Evolutionary conservation across 2,113 vertebrate species (phyloP).

Genomic region (Zosterops hypoxanthus): DNA sequence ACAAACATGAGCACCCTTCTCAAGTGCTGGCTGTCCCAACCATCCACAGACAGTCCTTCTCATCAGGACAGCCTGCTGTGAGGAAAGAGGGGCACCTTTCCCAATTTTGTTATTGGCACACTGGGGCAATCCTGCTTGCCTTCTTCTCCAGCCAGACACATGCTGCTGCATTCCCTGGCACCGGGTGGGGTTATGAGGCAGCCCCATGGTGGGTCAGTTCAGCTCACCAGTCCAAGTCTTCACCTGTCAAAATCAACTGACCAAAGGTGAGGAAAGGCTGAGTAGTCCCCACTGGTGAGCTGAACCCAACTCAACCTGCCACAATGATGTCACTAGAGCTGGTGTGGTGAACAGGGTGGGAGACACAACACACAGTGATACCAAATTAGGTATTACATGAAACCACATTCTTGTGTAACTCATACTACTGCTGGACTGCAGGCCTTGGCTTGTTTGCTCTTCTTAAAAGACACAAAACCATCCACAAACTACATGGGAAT

Average conservation of each 20-base stretch:
- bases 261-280: not conserved
- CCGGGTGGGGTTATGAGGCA: not conserved
- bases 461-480: not conserved
- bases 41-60: not conserved
- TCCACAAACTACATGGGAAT: not conserved
- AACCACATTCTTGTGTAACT: not conserved
- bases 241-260: not conserved
- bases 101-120: not conserved
- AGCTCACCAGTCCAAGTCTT: not conserved
- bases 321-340: not conserved
- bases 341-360: not conserved
- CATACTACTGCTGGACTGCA: not conserved
- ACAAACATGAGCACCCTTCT: not conserved
- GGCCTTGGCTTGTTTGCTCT: not conserved
- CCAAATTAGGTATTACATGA: not conserved
- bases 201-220: not conserved
- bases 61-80: not conserved
- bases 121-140: not conserved
- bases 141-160: not conserved
- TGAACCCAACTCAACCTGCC: not conserved
- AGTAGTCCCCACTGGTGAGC: not conserved
- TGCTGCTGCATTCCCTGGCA: not conserved
- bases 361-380: not conserved
- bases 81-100: not conserved
- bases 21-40: not conserved